Conservation (phyloP, 1,140 invertebrate genomes). For the Hypothenemus hampei region DNA sequence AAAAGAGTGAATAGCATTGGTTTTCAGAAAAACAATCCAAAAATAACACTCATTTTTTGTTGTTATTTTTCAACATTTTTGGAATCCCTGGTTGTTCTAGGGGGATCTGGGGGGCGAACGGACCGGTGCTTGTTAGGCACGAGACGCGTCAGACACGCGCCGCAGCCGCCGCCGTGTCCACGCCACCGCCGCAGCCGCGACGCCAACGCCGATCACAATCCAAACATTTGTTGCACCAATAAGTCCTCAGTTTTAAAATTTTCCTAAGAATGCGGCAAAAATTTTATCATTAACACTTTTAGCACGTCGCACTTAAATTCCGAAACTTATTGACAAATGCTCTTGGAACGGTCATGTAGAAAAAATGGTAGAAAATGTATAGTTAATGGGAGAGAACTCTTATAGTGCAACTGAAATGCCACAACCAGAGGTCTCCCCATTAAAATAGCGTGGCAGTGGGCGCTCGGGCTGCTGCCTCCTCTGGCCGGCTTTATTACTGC, state of each 20-base stretch:
- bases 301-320: too few relatives aligned
- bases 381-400: not conserved
- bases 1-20: too few relatives aligned
- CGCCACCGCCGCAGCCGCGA: conserved; percentile 38
- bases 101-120: conserved; percentile 29
- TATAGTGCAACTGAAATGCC: conserved; percentile 15
- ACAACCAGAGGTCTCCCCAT: too few relatives aligned
- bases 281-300: too few relatives aligned
- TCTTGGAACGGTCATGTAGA: too few relatives aligned
- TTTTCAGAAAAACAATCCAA: too few relatives aligned
- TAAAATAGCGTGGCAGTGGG: conserved; percentile 7
- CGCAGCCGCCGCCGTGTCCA: conserved; percentile 40
- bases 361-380: too few relatives aligned
- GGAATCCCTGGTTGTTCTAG: not conserved
- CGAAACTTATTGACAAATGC: too few relatives aligned
- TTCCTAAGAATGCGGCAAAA: too few relatives aligned
- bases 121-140: conserved; percentile 45
- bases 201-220: conserved; percentile 22
- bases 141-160: conserved; percentile 47
- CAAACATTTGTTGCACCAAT: conserved; percentile 15
- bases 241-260: too few relatives aligned
- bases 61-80: not conserved
- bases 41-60: too few relatives aligned
- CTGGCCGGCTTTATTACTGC: conserved; percentile 39
- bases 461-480: conserved; percentile 23